A percentile compares a stretch with the other conserved stretches of the same genome.
These are phyloP conservation scores for Sterrhoptilus dennistouni DNA, from an alignment of 2,113 vertebrate species.

Conservation along the genomic window DNA sequence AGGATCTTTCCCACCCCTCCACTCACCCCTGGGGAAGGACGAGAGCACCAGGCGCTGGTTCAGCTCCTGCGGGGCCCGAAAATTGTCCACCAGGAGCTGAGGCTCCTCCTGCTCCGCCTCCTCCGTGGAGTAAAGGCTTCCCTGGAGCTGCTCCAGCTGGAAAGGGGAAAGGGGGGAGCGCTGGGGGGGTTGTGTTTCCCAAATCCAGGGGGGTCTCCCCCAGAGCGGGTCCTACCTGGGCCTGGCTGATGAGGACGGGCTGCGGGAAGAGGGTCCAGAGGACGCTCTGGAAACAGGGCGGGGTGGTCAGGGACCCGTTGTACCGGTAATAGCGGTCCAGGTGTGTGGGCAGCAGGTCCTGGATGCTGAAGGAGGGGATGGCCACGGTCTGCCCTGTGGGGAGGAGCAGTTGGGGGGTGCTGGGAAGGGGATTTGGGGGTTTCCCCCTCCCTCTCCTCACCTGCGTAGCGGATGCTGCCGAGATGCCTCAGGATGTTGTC, in stretches of 20 bases:
- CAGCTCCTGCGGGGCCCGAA: conserved; percentile 62
- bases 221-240: conserved; percentile 72
- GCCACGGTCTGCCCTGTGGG: conserved; percentile 76
- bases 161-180: not conserved
- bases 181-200: rapidly evolving
- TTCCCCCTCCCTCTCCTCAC: conserved; percentile 57
- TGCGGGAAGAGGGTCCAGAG: conserved; percentile 86
- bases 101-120: not conserved
- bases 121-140: conserved; percentile 34
- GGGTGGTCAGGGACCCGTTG: conserved; percentile 91
- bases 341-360: conserved; percentile 77
- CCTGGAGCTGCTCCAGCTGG: conserved; percentile 73
- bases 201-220: rapidly evolving
- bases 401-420: not conserved
- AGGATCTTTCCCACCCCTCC: not conserved
- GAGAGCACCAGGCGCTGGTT: conserved; percentile 59
- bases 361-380: conserved; percentile 82
- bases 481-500: conserved; percentile 82
- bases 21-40: conserved; percentile 66
- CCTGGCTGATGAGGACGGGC: conserved; percentile 77
- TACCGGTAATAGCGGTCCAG: conserved; percentile 86
- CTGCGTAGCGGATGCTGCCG: conserved; percentile 79
- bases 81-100: conserved; percentile 57
- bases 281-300: conserved; percentile 87
- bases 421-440: not conserved